A percentile compares a stretch with the other conserved stretches of the same genome.
phyloP scores from a whole-genome alignment of 2,888 invertebrate genomes.

The Agriopis leucophaearia region DNA sequence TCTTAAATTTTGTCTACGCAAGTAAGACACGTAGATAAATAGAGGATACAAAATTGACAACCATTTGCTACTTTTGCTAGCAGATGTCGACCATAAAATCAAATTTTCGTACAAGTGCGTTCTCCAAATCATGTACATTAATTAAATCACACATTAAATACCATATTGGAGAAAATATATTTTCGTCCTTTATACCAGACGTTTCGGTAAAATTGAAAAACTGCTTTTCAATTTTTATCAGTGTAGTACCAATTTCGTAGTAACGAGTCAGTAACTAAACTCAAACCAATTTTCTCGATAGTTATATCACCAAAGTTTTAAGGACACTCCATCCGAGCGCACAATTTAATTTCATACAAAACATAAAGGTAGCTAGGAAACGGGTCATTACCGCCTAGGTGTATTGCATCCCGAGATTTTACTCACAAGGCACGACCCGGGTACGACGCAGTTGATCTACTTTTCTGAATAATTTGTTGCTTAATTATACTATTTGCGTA shows the following conservation, averaged over 20 bases:
- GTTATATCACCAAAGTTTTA: constrained; percentile 28
- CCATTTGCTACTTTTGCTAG: too few relatives aligned
- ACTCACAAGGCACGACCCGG: constrained; percentile 15
- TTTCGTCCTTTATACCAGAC: too few relatives aligned
- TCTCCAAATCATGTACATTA: too few relatives aligned
- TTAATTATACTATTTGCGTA: not conserved
- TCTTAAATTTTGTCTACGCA: too few relatives aligned
- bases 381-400: constrained; percentile 34
- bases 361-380: constrained; percentile 33
- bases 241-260: not conserved
- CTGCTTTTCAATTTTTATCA: too few relatives aligned
- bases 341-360: constrained; percentile 36
- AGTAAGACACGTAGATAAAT: too few relatives aligned
- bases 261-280: constrained; percentile 3
- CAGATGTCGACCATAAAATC: too few relatives aligned
- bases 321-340: constrained; percentile 22
- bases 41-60: too few relatives aligned
- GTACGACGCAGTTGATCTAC: not conserved
- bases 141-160: too few relatives aligned
- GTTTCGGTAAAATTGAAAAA: too few relatives aligned
- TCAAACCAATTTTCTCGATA: constrained; percentile 11
- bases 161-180: too few relatives aligned
- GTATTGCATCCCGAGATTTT: constrained; percentile 15
- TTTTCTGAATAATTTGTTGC: not conserved
- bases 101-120: too few relatives aligned